Base-by-base conservation (phyloP, 1,140 invertebrate species). In the Alviniconcha marisindica region DNA sequence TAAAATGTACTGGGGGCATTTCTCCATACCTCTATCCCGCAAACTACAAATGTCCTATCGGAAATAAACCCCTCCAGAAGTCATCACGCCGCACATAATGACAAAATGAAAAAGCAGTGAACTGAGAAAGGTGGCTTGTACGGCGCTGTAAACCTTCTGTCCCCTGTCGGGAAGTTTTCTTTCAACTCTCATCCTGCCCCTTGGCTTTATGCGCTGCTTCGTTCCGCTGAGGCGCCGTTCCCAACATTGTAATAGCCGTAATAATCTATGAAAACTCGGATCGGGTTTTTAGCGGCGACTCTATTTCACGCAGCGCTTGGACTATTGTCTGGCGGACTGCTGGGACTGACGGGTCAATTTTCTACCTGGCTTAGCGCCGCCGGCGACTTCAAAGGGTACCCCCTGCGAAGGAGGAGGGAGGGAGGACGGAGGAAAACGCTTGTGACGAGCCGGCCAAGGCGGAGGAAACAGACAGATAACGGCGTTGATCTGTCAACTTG, bases 91-190 rank as follows among this genome's bases (percentile, higher is more conserved):
- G 42, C 42, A n/a, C 40, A 76, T 76, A 76, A 76, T 76, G 42
- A 54, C 73, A 24, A n/a, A 76, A 76, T 76, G 73, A 76, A 76
- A 76, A 76, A 28, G 42, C 73, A 76, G 18, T 76, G 73, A 76
- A 76, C 31, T 48, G 73, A 76, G 36, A 18, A 33, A 54, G 44
- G 31, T 28, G 73, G 24, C 42, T 76, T 48, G 40, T 36, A 36
- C 42, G 42, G 3, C 15, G 7, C 44, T 15, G 73, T 44, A 51
- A 51, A 76, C 42, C 31, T 28, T 18, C 3, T 10, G 28, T 21
- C 21, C 73, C 42, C 73, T 76, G 71, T 36, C 0, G 73, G 2
- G 73, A 31, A 2, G 42, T 7, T 51, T 33, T 51, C 73, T 76
- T 76, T 76, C 73, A 76, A 76, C 73, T 31, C 28, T 7, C 3